Evolutionary conservation across 2,888 invertebrate genomes (phyloP).

Genomic region (Watsonalla cultraria): DNA sequence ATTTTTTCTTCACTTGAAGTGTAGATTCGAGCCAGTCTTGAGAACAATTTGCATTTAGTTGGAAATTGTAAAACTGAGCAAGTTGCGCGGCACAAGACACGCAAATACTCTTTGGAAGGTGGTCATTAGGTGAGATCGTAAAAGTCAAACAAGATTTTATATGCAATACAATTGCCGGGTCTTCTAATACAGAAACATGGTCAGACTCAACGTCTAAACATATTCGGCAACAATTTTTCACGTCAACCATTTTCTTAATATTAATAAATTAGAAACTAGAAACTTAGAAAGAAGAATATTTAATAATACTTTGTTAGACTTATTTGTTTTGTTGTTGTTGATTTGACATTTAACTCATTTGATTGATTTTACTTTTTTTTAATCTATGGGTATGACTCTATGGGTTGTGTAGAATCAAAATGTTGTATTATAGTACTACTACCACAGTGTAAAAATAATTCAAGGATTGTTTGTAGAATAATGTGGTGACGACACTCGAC

Average conservation of each 20-base stretch:
- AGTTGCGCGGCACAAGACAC: slow-evolving; percentile 57
- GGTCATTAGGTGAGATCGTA: slow-evolving; percentile 45
- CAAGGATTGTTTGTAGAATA: no score
- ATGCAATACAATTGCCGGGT: slow-evolving; percentile 55
- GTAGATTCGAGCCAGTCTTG: slow-evolving; percentile 68
- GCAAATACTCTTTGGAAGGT: slow-evolving; percentile 61
- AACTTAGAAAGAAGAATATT: background rate
- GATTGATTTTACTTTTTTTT: no score
- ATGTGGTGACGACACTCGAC: no score
- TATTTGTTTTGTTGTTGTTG: no score
- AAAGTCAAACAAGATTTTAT: slow-evolving; percentile 62
- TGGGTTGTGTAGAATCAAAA: no score
- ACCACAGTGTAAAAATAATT: no score
- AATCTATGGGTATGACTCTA: no score
- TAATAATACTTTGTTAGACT: no score
- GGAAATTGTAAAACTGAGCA: slow-evolving; percentile 65
- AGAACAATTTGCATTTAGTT: slow-evolving; percentile 64
- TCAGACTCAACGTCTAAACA: slow-evolving; percentile 59
- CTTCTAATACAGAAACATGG: slow-evolving; percentile 58
- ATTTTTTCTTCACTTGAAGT: slow-evolving; percentile 52
- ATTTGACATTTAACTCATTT: no score
- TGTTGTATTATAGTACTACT: no score
- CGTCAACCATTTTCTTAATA: slow-evolving; percentile 43
- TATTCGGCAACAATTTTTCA: slow-evolving; percentile 60
- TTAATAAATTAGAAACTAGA: background rate